Percentiles rank a stretch among this genome's conserved stretches.
phyloP scores from a whole-genome alignment of 1,140 invertebrate species.

The Solenopsis invicta region DNA sequence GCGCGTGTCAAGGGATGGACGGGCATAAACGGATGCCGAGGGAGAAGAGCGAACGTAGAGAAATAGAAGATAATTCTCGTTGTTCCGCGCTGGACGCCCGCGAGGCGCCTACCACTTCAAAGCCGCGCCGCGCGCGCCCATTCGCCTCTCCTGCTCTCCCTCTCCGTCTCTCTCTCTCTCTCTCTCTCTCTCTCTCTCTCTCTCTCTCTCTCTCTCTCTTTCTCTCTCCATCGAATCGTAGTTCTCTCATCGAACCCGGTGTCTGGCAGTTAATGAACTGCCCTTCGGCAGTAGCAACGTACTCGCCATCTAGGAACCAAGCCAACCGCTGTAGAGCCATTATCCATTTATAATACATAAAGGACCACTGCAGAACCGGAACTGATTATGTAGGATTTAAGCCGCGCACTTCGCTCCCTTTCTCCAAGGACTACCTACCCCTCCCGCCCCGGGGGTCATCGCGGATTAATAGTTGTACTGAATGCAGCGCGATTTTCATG shows the following conservation, averaged over 20 bases:
- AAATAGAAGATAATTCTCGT: conserved; percentile 76
- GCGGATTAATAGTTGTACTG: conserved; percentile 48
- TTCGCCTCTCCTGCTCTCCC: conserved; percentile 43
- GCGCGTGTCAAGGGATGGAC: conserved; percentile 52
- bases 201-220: not conserved
- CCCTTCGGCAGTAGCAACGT: conserved; percentile 73
- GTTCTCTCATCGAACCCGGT: conserved; percentile 76
- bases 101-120: conserved; percentile 75
- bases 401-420: conserved; percentile 24
- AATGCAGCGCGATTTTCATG: conserved; percentile 12
- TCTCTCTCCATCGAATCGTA: not conserved
- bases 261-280: conserved; percentile 80
- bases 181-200: not conserved
- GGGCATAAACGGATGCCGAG: conserved; percentile 56
- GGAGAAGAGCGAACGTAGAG: conserved; percentile 32
- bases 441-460: not conserved
- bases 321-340: conserved; percentile 66
- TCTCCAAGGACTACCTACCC: conserved; percentile 19
- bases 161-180: not conserved
- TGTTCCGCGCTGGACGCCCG: conserved; percentile 72
- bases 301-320: conserved; percentile 66
- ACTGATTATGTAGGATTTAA: conserved; percentile 63
- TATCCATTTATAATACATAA: conserved; percentile 76
- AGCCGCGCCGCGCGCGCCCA: conserved; percentile 55
- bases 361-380: conserved; percentile 47